Base-by-base conservation (phyloP, 2,797 vertebrate genomes). In the Microchirus variegatus region DNA sequence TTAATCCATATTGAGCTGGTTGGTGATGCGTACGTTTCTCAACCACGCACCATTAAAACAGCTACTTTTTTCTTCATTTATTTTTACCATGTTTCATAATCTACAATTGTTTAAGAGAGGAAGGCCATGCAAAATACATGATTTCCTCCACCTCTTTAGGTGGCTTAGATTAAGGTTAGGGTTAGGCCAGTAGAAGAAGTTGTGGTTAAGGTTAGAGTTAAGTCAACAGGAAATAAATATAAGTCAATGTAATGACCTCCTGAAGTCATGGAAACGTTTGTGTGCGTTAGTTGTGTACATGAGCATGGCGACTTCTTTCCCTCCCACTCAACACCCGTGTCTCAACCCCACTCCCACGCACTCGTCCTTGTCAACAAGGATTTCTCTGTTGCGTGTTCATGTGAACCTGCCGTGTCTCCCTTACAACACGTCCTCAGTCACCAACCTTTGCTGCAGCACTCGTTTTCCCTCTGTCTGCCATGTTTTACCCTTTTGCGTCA, bases 281-380 rank as follows among this genome's bases (percentile, higher is more conserved):
- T 19, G 18, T 3, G 51, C 52, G 50, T 37, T 13, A 1, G 14
- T 35, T 35, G 22, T 15, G 48, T 15, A 22, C 31, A 22, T 78
- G 55, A 47, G 16, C 46, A 63, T 77, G 76, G 65, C 70, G 41
- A 59, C 52, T 67, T 74, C 69, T 81, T 70, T 60, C 65, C 81
- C 78, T 77, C 85, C 87, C 77, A 87, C 87, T 69, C 85, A 70
- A 71, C 83, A 62, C 81, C 85, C 68, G 78, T 78, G 77, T 70
- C 70, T 86, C 80, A 80, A 78, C 84, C 84, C 73, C 46, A 78
- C 80, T 82, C 87, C 82, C 83, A 82, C 87, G 77, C 81, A 50
- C 19, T 36, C 18, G 71, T 69, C 58, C 62, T 78, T 62, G 62
- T 75, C 66, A 70, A 59, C 77, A 59, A 75, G 82, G 77, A 65